Evolutionary conservation across 1,140 invertebrate species (phyloP).

Genomic region (Gryllus bimaculatus): DNA sequence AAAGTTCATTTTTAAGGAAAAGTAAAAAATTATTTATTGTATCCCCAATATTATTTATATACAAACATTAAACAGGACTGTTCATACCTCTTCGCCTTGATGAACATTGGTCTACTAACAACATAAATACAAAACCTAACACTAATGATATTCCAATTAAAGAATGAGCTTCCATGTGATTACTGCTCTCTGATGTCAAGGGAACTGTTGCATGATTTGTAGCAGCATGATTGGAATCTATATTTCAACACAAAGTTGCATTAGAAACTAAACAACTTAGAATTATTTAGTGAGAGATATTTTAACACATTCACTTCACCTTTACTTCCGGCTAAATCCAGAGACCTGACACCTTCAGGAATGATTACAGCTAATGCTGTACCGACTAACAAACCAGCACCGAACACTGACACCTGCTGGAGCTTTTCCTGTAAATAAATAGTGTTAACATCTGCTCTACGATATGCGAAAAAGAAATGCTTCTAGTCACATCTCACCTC

Average conservation of each 20-base stretch:
- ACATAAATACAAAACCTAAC: conserved; percentile 94
- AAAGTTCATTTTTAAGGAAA: conserved; percentile 6
- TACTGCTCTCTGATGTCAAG: not conserved
- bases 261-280: not conserved
- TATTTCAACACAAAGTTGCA: not conserved
- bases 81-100: conserved; percentile 29
- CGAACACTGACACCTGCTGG: conserved; percentile 86
- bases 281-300: not conserved
- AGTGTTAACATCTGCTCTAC: not conserved
- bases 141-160: conserved; percentile 66
- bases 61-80: too few species aligned
- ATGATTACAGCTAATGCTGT: conserved; percentile 97
- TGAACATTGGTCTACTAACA: conserved; percentile 80
- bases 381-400: conserved; percentile 94
- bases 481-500: conserved; percentile 57
- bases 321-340: conserved; percentile 33
- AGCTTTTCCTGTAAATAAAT: conserved; percentile 73
- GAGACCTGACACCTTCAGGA: conserved; percentile 89
- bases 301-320: not conserved
- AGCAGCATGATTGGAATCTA: not conserved
- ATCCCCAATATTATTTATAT: too few species aligned
- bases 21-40: not conserved
- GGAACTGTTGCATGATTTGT: not conserved
- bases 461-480: not conserved
- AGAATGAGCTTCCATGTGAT: conserved; percentile 40